phyloP scores from a whole-genome alignment of 2,797 vertebrate species.

The Petrocephalus sullivani region DNA sequence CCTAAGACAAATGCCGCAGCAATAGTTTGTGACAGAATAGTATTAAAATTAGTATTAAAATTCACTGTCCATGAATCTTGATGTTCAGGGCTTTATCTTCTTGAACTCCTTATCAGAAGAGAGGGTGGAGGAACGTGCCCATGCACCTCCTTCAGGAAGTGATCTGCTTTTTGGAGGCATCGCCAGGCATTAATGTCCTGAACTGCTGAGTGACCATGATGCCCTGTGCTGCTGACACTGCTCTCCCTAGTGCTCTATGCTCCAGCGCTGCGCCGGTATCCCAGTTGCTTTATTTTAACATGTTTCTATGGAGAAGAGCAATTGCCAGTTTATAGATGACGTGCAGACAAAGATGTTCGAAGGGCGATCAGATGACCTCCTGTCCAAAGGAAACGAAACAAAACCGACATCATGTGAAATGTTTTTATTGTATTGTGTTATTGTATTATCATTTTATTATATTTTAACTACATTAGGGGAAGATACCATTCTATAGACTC shows the following conservation, averaged over 20 bases:
- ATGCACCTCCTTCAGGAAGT: neutral
- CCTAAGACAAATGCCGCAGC: neutral
- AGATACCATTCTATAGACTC: neutral
- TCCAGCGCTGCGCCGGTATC: neutral
- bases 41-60: neutral
- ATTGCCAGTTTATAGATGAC: neutral
- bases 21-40: neutral
- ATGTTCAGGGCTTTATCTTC: neutral
- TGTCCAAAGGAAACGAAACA: neutral
- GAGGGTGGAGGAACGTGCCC: neutral
- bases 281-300: neutral
- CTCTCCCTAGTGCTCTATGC: neutral
- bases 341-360: neutral
- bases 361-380: neutral
- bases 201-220: neutral
- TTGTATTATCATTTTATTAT: too few relatives aligned
- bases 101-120: neutral
- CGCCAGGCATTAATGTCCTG: neutral
- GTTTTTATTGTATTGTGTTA: too few relatives aligned
- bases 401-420: too few relatives aligned
- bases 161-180: neutral
- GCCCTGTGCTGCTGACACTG: neutral
- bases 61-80: neutral
- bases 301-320: neutral
- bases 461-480: neutral